Percentiles rank a stretch among this genome's conserved stretches.
These are phyloP conservation scores for Clitarchus hookeri DNA, from an alignment of 2,888 invertebrate species.

Conservation along the genomic window DNA sequence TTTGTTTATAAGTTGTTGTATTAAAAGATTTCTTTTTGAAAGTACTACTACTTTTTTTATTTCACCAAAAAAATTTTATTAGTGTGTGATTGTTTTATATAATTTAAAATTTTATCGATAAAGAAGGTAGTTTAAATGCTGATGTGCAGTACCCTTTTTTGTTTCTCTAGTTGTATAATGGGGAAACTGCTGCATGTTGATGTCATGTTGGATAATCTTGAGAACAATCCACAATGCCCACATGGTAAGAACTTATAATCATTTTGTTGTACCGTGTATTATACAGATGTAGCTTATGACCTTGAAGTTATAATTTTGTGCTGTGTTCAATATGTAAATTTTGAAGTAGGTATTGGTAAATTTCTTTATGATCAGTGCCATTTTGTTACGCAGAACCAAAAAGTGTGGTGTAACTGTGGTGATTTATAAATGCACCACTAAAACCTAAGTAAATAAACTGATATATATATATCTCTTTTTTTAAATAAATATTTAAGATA, in stretches of 20 bases:
- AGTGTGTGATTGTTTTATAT: not conserved
- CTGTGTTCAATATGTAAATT: no score
- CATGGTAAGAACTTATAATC: slow-evolving; percentile 62
- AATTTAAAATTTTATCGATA: not conserved
- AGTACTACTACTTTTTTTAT: not conserved
- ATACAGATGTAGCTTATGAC: no score
- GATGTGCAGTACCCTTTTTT: not conserved
- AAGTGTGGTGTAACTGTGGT: no score
- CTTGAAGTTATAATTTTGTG: no score
- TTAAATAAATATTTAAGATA: no score
- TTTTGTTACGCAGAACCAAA: no score
- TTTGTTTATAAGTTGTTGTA: slow-evolving; percentile 10
- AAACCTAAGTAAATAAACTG: no score
- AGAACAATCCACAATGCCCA: slow-evolving; percentile 69
- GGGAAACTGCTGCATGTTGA: slow-evolving; percentile 52
- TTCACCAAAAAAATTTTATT: not conserved
- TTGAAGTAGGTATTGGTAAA: no score
- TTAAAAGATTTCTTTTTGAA: slow-evolving; percentile 2
- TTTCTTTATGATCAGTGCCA: no score
- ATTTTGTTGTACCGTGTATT: not conserved
- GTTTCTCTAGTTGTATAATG: slow-evolving; percentile 26
- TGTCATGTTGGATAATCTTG: slow-evolving; percentile 62
- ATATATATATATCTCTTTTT: no score
- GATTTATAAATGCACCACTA: no score
- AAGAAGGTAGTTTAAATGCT: not conserved